phyloP scores from a whole-genome alignment of 2,113 vertebrate species.

The Hemichromis elongatus region DNA sequence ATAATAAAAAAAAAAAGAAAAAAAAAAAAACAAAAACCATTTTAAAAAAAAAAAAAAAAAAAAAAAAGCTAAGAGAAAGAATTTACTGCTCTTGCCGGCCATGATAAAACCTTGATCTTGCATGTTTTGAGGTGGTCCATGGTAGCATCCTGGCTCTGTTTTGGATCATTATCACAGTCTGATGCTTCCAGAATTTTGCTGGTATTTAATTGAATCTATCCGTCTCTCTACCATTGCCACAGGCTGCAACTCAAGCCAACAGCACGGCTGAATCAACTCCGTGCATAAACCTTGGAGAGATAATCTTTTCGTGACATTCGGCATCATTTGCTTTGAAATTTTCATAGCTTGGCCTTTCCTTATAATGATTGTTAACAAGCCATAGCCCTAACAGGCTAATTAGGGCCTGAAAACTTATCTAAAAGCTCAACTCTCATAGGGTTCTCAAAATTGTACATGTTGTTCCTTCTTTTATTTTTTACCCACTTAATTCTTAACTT shows the following conservation, averaged over 20 bases:
- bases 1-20: too few species aligned
- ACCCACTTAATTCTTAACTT: background rate
- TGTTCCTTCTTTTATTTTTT: background rate
- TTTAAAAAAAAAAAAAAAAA: too few species aligned
- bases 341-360: background rate
- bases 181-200: background rate
- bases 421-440: background rate
- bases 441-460: background rate
- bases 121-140: background rate
- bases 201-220: background rate
- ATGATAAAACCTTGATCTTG: background rate
- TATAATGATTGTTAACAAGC: background rate
- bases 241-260: background rate
- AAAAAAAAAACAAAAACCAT: too few species aligned
- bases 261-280: background rate
- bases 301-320: background rate
- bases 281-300: background rate
- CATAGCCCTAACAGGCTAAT: background rate
- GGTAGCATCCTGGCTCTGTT: background rate
- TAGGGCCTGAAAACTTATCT: background rate
- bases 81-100: background rate
- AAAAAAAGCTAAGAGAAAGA: background rate
- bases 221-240: background rate
- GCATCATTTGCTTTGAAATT: background rate
- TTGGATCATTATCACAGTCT: background rate